Evolutionary conservation across 2,888 invertebrate species (phyloP).

Genomic region (Cephus spinipes): DNA sequence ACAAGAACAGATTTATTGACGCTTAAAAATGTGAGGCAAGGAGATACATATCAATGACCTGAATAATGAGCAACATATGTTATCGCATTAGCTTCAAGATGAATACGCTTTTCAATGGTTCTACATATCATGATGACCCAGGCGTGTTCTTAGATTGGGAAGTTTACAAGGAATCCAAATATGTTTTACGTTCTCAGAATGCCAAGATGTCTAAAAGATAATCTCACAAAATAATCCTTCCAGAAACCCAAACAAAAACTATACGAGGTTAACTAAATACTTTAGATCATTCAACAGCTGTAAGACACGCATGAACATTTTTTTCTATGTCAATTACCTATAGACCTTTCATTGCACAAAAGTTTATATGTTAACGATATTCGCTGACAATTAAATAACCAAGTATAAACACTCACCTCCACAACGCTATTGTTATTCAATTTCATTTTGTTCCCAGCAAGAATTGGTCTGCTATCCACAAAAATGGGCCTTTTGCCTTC

Average conservation of each 20-base stretch:
- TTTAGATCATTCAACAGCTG: background rate
- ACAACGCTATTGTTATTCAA: slow-evolving; percentile 94
- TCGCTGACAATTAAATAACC: background rate
- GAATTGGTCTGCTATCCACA: slow-evolving; percentile 91
- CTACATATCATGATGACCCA: background rate
- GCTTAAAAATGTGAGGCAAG: background rate
- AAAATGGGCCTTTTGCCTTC: slow-evolving; percentile 95
- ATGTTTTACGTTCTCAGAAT: too few species aligned
- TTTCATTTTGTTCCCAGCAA: slow-evolving; percentile 89
- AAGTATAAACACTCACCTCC: slow-evolving; percentile 72
- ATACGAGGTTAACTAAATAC: background rate
- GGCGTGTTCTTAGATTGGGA: background rate
- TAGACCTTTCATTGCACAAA: background rate
- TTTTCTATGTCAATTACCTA: background rate
- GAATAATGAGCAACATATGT: background rate
- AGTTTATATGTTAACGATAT: background rate
- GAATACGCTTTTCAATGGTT: background rate
- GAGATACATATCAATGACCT: background rate
- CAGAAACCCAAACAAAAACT: background rate
- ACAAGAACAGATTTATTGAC: background rate
- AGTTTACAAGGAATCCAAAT: background rate
- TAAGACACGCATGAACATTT: background rate
- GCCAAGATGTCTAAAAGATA: too few species aligned
- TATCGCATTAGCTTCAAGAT: background rate
- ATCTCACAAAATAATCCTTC: background rate